phyloP scores from a whole-genome alignment of 2,888 invertebrate species.

The Lithophane leautieri region DNA sequence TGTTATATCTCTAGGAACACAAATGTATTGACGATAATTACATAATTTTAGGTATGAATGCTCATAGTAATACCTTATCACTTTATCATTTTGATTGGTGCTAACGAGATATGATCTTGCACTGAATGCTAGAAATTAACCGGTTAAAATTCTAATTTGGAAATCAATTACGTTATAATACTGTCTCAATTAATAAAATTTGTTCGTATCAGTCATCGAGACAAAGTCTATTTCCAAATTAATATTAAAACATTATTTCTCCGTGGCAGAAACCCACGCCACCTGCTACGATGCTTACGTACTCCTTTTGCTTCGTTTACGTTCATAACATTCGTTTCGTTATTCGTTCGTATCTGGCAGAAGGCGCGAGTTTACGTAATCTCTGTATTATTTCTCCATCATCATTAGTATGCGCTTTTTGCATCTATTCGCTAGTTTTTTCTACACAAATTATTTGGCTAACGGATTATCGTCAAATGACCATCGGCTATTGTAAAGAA shows the following conservation, averaged over 20 bases:
- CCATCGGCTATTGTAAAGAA: slow-evolving; percentile 36
- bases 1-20: slow-evolving; percentile 26
- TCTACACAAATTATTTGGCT: slow-evolving; percentile 30
- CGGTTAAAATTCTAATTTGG: background rate
- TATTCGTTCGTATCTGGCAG: too few relatives aligned
- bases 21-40: slow-evolving; percentile 18
- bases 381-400: background rate
- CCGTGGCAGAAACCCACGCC: background rate
- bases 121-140: background rate
- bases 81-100: slow-evolving; percentile 15
- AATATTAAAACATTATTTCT: background rate
- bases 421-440: slow-evolving; percentile 20
- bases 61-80: background rate
- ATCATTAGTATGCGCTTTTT: slow-evolving; percentile 16
- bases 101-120: background rate
- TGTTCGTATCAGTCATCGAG: background rate
- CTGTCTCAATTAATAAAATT: background rate
- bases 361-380: background rate
- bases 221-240: background rate
- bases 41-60: slow-evolving; percentile 3
- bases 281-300: background rate
- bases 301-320: background rate
- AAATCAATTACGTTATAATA: background rate
- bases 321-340: background rate
- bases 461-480: slow-evolving; percentile 44